A percentile compares a stretch with the other conserved stretches of the same genome.
These are phyloP conservation scores for Steinernema hermaphroditum DNA, from an alignment of 2,888 invertebrate species.

Conservation along the genomic window DNA sequence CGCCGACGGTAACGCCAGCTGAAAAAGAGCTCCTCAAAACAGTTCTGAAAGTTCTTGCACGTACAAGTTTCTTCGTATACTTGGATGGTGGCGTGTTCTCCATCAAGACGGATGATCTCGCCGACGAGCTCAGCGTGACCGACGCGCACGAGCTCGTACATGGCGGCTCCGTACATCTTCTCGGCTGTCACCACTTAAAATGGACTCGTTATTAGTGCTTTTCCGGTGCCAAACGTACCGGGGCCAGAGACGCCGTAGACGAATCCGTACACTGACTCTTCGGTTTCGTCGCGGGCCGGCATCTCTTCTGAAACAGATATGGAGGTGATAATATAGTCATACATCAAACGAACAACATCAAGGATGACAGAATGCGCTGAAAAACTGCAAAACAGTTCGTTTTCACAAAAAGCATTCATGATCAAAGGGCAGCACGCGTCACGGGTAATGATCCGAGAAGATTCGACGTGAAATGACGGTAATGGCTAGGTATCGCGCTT, in stretches of 20 bases:
- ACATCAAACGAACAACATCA: no score
- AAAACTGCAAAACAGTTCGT: no score
- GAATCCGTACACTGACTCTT: conserved; percentile 86
- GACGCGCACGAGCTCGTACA: conserved; percentile 99
- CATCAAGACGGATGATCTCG: conserved; percentile 97
- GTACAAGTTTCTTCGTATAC: conserved; percentile 74
- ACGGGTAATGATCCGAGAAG: no score
- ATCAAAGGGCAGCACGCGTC: no score
- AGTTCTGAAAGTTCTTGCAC: no score
- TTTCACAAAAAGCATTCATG: no score
- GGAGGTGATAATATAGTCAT: no score
- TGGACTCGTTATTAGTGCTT: background rate
- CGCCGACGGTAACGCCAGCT: conserved; percentile 97
- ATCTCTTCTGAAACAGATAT: no score
- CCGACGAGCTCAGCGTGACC: conserved; percentile 96
- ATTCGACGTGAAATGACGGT: no score
- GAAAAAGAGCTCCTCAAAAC: conserved; percentile 29
- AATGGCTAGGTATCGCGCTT: no score
- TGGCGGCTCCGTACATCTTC: conserved; percentile 97
- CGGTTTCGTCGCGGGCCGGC: conserved; percentile 75
- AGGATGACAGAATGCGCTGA: no score
- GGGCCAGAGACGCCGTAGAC: conserved; percentile 97
- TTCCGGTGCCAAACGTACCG: conserved; percentile 72
- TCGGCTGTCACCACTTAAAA: conserved; percentile 91
- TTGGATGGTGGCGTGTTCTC: conserved; percentile 99